A percentile compares a stretch with the other conserved stretches of the same genome.
Conservation (phyloP, 2,888 invertebrate genomes). For the Limnephilus rhombicus region DNA sequence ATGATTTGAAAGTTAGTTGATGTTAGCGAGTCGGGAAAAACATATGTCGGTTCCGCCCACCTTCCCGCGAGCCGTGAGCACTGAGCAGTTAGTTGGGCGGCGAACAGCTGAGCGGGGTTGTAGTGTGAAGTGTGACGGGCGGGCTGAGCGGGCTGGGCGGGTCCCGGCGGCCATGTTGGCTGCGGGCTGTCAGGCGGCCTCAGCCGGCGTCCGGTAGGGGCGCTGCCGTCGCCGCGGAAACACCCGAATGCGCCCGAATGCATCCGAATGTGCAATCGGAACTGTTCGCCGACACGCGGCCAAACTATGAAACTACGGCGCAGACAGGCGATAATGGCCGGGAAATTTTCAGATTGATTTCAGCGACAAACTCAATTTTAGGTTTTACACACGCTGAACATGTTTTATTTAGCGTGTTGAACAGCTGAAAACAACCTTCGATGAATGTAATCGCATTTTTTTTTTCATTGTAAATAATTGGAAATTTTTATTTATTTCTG, state of each 20-base stretch:
- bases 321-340: constrained; percentile 42
- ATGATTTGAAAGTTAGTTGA: background rate
- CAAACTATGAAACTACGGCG: constrained; percentile 31
- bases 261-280: constrained; percentile 43
- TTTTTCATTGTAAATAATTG: background rate
- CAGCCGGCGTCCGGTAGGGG: constrained; percentile 54
- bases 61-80: constrained; percentile 14
- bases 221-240: constrained; percentile 52
- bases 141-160: constrained; percentile 49
- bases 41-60: constrained; percentile 65
- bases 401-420: background rate
- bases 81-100: background rate
- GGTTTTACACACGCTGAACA: background rate
- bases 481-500: background rate
- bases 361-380: background rate
- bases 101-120: constrained; percentile 57
- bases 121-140: constrained; percentile 43
- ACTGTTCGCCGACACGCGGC: constrained; percentile 4
- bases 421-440: background rate
- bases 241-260: constrained; percentile 45
- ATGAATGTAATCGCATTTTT: background rate
- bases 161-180: constrained; percentile 54
- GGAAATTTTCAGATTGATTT: background rate
- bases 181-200: constrained; percentile 56
- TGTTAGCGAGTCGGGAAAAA: constrained; percentile 35